Evolutionary conservation across 1,140 invertebrate species (phyloP), one percentile per base, ranked within the genome.

Genomic region (Wiebesia pumilae): DNA sequence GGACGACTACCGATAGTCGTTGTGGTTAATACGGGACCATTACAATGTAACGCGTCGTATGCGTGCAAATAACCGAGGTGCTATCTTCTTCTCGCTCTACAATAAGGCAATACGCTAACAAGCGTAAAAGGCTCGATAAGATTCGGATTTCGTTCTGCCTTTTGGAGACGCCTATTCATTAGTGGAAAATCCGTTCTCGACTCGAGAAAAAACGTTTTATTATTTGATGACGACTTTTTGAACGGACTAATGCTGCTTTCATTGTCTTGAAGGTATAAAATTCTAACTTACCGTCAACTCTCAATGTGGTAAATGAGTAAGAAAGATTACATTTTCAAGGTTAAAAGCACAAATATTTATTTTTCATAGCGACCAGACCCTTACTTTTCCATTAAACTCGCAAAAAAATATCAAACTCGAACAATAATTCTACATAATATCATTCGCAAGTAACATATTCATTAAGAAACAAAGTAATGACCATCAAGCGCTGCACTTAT

Each of bases 381-480:
- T 16, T 75, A 0, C 7, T 35, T 75, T 43, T 75, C 4, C 40
- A 75, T 43, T n/a, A 75, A 75, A 75, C 1, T 12, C 21, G 19
- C 0, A 43, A 43, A 75, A 75, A 43, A 75, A 9, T 43, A 75
- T 75, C 14, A 43, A 75, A 75, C 38, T 40, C 27, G 14, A 43
- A 75, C 40, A 33, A 79, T 79, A 79, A 79, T 19, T 82, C 38
- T n/a, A 81, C 9, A 33, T 43, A n/a, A 65, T 30, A 69, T 82
- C 81, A 38, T 73, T 54, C 54, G 24, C 21, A 10, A 38, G 24
- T 69, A 79, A 79, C 83, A 77, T 85, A 85, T 85, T 85, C 47
- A 85, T 81, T 81, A 85, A 85, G 84, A 81, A 80, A 85, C 83
- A 85, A 85, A 79, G 62, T 84, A 79, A 69, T 62, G 62, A 84